Percentiles rank a stretch among this genome's conserved stretches.
Conservation (phyloP, 2,888 invertebrate species). For the Yponomeuta malinellus region DNA sequence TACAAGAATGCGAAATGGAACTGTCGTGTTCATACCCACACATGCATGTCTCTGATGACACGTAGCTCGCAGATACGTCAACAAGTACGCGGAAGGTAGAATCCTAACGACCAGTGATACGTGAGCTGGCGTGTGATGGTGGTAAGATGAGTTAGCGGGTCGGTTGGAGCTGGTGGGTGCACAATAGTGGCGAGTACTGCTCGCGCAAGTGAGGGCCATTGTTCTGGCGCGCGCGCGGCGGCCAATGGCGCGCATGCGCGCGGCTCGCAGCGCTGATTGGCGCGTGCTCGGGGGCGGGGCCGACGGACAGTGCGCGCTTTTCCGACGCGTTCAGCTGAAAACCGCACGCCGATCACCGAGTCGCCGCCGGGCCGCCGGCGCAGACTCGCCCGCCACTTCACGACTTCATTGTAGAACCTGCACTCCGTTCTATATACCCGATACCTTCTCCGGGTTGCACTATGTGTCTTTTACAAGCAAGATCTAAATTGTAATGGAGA, state of each 20-base stretch:
- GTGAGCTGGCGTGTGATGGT: background rate
- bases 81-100: background rate
- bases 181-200: slow-evolving; percentile 35
- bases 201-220: slow-evolving; percentile 60
- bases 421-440: background rate
- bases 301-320: slow-evolving; percentile 42
- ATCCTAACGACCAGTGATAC: background rate
- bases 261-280: slow-evolving; percentile 44
- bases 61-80: background rate
- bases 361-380: background rate
- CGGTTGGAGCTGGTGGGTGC: slow-evolving; percentile 29
- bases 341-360: slow-evolving; percentile 23
- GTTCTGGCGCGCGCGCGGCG: slow-evolving; percentile 42
- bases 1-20: background rate
- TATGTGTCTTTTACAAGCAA: too few relatives aligned
- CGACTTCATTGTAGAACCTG: background rate
- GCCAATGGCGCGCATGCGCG: slow-evolving; percentile 46
- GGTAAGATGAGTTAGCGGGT: background rate
- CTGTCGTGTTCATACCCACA: background rate
- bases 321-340: slow-evolving; percentile 36
- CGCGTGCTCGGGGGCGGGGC: slow-evolving; percentile 42
- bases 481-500: too few relatives aligned
- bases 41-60: background rate
- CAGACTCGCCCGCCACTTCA: background rate
- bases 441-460: background rate